Evolutionary conservation across 2,888 invertebrate species (phyloP), one percentile per base, ranked within the genome.

Genomic region (Pogonocherus hispidulus): DNA sequence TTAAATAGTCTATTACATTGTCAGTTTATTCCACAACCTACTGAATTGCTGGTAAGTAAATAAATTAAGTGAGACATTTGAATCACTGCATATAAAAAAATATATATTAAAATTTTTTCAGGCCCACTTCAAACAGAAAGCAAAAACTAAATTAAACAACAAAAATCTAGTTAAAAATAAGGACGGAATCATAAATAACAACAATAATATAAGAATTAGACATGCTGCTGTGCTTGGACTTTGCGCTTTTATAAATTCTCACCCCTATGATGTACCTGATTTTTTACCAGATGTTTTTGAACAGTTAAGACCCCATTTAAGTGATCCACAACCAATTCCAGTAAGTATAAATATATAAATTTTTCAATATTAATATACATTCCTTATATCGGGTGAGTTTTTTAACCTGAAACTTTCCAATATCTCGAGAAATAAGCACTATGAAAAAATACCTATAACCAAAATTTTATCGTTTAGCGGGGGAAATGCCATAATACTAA

Each of bases 191-290:
- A 20, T 49, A 27, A 63, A 63, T 27, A 22, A 32, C 57, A 20
- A 54, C 56, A 44, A 46, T 64, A 74, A 81, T 73, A 75, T 90
- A 35, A 86, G 89, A n/a, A 86, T 89, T 67, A 86, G 92, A 8
- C 97, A 97, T 85, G 92, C 93, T 63, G 97, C 95, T 14, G 93
- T 97, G 44, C 87, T 97, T 16, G 97, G 97, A 0, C 87, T 98
- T 65, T 95, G 96, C 83, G 93, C 96, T 4, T 95, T 94, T 84
- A 90, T 98, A 47, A 91, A 91, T 75, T 94, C 97, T 11, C 91
- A 93, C 84, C 98, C 98, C 0, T 98, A 98, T 84, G 92, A 94
- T 78, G 91, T 95, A 81, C 92, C 97, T 71, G 87, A 91, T 81
- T 89, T 91, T 83, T 84, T 94, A 83, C 92, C 97, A 69, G 90